Evolutionary conservation across 2,797 vertebrate species (phyloP), one percentile per base, ranked within the genome.

Genomic region (Graptemys geographica): DNA sequence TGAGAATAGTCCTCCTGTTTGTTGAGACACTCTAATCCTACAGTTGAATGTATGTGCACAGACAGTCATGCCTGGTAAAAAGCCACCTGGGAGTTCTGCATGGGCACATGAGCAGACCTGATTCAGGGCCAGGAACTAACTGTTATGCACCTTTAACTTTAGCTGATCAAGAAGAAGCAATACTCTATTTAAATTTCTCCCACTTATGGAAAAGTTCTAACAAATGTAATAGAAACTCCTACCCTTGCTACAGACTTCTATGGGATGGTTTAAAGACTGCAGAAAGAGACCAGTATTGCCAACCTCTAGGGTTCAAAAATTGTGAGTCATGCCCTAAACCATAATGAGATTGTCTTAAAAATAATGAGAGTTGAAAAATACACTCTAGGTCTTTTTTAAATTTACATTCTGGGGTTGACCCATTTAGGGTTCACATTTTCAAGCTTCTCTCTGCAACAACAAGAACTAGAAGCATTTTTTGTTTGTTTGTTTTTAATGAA

Each of bases 261-360:
- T 28, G 8, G 12, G 10, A 55, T 53, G 41, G 85, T 56, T 16
- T 16, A 59, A 37, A 1, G 37, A 28, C 13, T 81, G 11, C 81
- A 72, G 23, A 31, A 82, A 83, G 44, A 82, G 51, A n/a, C 13
- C 2, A 1, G 47, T 93, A 2, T 33, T 86, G 78, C n/a, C 65
- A 21, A 33, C 47, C 1, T 0, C 56, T 41, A 69, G 21, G 21
- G 31, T 18, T 28, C 74, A 88, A 94, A 93, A 93, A 13, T 16
- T 11, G 81, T 9, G 78, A 91, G 88, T 94, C 79, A 82, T 89
- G 62, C 65, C 90, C 84, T 47, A 78, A 80, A 27, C 16, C 51
- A 16, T 47, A 88, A 87, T 86, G 57, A 94, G 92, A 65, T 10
- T 28, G 8, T 86, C 19, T 9, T 65, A 88, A 94, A 94, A 84